phyloP scores from a whole-genome alignment of 2,113 vertebrate genomes.

The Anarrhichthys ocellatus region DNA sequence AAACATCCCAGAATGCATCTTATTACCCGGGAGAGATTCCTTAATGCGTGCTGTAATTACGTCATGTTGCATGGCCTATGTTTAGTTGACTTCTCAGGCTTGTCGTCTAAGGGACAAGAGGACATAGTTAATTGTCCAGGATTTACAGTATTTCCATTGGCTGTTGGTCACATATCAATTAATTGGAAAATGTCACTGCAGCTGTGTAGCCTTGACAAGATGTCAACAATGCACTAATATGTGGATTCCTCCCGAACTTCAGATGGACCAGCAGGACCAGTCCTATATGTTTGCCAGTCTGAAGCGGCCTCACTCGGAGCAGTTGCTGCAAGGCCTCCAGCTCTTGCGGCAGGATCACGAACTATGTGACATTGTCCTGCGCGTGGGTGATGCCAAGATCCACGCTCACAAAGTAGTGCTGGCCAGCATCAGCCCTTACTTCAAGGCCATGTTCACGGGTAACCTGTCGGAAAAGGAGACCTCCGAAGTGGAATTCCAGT shows the following conservation, averaged over 20 bases:
- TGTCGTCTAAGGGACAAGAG: background rate
- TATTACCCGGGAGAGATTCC: background rate
- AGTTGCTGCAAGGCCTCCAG: conserved; percentile 97
- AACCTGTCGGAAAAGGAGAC: conserved; percentile 97
- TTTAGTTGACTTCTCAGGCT: background rate
- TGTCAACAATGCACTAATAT: conserved; percentile 31
- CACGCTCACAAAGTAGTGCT: conserved; percentile 97
- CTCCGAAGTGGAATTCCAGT: conserved; percentile 96
- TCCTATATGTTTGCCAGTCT: conserved; percentile 98
- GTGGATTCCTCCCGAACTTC: conserved; percentile 42
- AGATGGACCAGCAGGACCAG: conserved; percentile 97
- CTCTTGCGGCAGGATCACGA: conserved; percentile 96
- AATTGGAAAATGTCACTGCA: background rate
- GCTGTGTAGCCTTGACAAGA: background rate
- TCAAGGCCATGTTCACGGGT: conserved; percentile 99
- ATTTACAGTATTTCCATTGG: background rate
- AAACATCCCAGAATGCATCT: conserved; percentile 17
- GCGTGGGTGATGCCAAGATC: conserved; percentile 96
- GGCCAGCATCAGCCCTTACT: conserved; percentile 98
- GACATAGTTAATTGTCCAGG: background rate
- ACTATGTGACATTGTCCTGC: conserved; percentile 95
- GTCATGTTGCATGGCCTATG: conserved; percentile 19
- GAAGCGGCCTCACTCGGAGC: conserved; percentile 94
- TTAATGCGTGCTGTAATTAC: conserved; percentile 18
- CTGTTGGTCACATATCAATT: background rate